Evolutionary conservation across 2,113 vertebrate genomes (phyloP).

Genomic region (Lophotis ruficrista): DNA sequence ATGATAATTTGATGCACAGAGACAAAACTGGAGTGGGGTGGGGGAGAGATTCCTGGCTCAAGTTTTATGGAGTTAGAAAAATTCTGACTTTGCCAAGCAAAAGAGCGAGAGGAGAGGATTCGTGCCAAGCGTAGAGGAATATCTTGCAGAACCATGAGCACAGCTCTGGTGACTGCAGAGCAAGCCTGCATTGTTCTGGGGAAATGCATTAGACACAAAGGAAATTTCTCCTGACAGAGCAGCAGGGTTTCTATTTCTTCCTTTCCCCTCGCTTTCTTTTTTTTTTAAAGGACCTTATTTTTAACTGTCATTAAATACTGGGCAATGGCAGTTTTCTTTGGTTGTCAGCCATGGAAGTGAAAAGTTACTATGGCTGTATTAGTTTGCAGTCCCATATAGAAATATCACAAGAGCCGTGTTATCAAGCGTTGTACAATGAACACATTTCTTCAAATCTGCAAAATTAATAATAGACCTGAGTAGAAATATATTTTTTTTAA

Average conservation of each 20-base stretch:
- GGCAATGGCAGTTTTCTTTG: neutral
- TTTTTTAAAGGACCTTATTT: neutral
- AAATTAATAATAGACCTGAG: neutral
- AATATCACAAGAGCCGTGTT: neutral
- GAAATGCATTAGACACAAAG: neutral
- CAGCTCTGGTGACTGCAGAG: neutral
- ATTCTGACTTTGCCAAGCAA: neutral
- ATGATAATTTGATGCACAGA: conserved; percentile 32
- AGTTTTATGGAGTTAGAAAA: conserved; percentile 12
- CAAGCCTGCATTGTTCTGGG: neutral
- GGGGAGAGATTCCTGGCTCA: neutral
- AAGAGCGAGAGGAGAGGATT: neutral
- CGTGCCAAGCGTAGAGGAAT: neutral
- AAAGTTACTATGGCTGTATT: neutral
- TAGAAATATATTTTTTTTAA: neutral
- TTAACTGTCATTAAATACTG: neutral
- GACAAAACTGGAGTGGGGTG: neutral
- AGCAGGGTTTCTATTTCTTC: neutral
- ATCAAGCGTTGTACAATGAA: neutral
- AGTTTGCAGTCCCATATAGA: neutral
- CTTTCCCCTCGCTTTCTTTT: neutral
- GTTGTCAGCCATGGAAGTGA: neutral
- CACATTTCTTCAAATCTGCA: neutral
- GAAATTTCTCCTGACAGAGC: neutral
- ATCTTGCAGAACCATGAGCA: conserved; percentile 7